Evolutionary conservation across 1,140 invertebrate species (phyloP), one percentile per base, ranked within the genome.

Genomic region (Planococcus citri): DNA sequence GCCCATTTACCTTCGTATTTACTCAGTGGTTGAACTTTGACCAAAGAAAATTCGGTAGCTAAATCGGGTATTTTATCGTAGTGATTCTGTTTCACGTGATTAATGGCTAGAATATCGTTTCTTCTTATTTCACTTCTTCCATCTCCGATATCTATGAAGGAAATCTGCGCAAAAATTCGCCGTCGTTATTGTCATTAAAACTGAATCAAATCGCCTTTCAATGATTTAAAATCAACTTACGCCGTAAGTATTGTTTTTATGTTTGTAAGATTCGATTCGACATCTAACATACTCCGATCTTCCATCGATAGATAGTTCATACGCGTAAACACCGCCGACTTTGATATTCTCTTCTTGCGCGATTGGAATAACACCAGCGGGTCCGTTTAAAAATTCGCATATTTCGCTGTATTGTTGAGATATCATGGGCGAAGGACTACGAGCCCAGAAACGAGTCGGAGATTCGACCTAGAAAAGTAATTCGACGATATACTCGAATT

Each of bases 91-190:
- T 25, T 17, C 25, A 69, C 9, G 33, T 57, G n/a, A 51, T 22
- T 21, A 72, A 73, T 73, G 10, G 72, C 70, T n/a, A 25, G 70
- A 10, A 76, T 17, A 10, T 72, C 27, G 25, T 51, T 60, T 69
- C 0, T 83, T 74, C 21, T 79, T 1, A 79, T 79, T 2, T 20
- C 14, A 3, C 2, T 25, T 64, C 17, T 64, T 21, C 74, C 78
- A 72, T 85, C 85, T n/a, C 93, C 93, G 78, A 82, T 88, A 77
- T 96, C 92, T 22, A 94, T 84, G 75, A 87, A 92, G 61, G 85
- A 82, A 3, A 94, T 83, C 73, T 73, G 67, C 70, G 72, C 71
- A 67, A 38, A 70, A 69, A 37, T 12, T n/a, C n/a, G 27, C 8
- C 4, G 12, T 33, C 29, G 12, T 33, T 6, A 33, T 33, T 33